Conservation (phyloP, 2,113 vertebrate genomes). For the Henicopernis longicauda region DNA sequence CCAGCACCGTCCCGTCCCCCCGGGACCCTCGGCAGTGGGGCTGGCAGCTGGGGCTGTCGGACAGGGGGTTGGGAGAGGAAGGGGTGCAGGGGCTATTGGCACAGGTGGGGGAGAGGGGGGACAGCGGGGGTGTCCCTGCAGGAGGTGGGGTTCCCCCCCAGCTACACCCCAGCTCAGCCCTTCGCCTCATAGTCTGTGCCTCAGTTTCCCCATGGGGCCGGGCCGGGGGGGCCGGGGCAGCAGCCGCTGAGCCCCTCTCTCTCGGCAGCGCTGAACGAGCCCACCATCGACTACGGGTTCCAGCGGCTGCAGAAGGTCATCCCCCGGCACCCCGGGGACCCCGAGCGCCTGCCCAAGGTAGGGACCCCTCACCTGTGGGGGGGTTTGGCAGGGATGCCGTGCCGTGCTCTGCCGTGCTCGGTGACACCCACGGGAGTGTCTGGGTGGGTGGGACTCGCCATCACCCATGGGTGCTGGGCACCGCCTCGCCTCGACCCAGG, state of each 20-base stretch:
- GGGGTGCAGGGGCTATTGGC: not conserved
- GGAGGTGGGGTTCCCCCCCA: no score
- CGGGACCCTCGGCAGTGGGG: not conserved
- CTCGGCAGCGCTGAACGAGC: conserved; percentile 28
- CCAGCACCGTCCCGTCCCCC: not conserved
- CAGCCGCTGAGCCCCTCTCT: not conserved
- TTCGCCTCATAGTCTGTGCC: not conserved
- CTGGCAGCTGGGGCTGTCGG: not conserved
- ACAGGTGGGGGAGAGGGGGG: no score
- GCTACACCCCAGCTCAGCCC: not conserved
- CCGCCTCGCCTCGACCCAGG: not conserved
- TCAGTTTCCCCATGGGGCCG: not conserved
- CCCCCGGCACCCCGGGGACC: conserved; percentile 88
- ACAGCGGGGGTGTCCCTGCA: not conserved
- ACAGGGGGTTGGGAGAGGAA: not conserved
- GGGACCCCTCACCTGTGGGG: not conserved
- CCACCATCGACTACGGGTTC: conserved; percentile 92
- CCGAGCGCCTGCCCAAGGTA: conserved; percentile 92
- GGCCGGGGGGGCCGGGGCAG: not conserved
- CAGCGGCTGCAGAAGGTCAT: conserved; percentile 93
- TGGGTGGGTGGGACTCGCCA: not conserved
- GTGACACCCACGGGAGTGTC: not conserved
- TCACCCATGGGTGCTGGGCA: not conserved
- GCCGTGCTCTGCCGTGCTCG: fast-evolving
- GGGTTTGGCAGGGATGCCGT: not conserved